phyloP scores from a whole-genome alignment of 2,888 invertebrate genomes.

The Campoletis raptor region DNA sequence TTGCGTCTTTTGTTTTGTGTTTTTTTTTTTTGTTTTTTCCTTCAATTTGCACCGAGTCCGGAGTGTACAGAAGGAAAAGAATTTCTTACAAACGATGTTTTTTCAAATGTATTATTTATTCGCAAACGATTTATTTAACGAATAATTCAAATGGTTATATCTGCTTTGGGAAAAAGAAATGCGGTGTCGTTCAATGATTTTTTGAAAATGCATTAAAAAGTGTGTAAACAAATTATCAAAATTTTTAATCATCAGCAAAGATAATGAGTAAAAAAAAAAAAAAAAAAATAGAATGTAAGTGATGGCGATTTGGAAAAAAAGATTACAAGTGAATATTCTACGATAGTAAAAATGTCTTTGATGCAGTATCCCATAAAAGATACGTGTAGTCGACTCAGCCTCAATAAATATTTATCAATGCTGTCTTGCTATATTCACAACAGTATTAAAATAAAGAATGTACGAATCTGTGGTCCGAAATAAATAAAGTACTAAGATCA shows the following conservation, averaged over 20 bases:
- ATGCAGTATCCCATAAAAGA: background rate
- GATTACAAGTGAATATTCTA: background rate
- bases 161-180: background rate
- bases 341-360: background rate
- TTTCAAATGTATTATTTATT: background rate
- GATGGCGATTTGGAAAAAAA: background rate
- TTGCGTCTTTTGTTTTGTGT: background rate
- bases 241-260: background rate
- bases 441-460: background rate
- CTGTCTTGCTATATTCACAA: background rate
- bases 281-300: background rate
- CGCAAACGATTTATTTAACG: too few relatives aligned
- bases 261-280: background rate
- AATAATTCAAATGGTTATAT: background rate
- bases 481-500: background rate
- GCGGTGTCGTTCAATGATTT: background rate
- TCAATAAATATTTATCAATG: constrained; percentile 1
- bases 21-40: background rate
- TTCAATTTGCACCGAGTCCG: background rate
- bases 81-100: background rate
- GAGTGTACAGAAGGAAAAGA: background rate
- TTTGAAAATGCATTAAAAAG: background rate
- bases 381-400: background rate
- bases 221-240: background rate
- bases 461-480: background rate